Conservation (phyloP, 2,888 invertebrate species). For the Drosophila macrothrix region DNA sequence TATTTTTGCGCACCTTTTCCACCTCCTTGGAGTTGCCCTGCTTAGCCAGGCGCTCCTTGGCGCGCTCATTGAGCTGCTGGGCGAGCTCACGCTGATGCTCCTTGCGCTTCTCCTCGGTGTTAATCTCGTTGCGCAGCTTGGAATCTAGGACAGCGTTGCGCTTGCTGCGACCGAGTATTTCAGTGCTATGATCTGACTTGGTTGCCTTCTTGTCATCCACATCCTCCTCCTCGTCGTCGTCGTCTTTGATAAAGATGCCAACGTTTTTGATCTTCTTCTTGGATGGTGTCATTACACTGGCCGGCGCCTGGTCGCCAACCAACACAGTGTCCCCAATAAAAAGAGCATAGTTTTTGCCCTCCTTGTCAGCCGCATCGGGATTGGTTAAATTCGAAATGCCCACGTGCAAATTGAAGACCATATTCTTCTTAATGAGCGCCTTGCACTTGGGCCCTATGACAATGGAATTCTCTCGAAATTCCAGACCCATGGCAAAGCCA, state of each 20-base stretch:
- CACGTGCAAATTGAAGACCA: constrained; percentile 98
- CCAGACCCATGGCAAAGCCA: constrained; percentile 99
- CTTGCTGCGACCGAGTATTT: constrained; percentile 88
- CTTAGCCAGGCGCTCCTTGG: constrained; percentile 95
- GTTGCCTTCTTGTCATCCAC: constrained; percentile 92
- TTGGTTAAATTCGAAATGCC: constrained; percentile 95
- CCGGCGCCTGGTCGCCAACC: constrained; percentile 95
- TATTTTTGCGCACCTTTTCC: constrained; percentile 96
- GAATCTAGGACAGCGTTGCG: constrained; percentile 96
- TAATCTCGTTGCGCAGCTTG: constrained; percentile 96
- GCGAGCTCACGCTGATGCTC: constrained; percentile 98
- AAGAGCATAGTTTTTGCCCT: constrained; percentile 95
- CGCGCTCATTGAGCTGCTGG: constrained; percentile 95
- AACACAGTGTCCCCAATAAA: constrained; percentile 99
- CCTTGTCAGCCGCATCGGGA: constrained; percentile 92
- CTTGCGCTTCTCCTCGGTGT: constrained; percentile 98
- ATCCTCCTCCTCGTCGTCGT: constrained; percentile 93
- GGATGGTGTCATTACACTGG: constrained; percentile 94
- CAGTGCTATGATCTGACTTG: constrained; percentile 87
- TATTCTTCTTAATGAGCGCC: constrained; percentile 93
- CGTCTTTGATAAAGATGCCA: constrained; percentile 97
- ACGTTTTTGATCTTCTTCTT: constrained; percentile 98
- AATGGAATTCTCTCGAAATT: constrained; percentile 97
- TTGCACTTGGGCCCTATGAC: constrained; percentile 96
- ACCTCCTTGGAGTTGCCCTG: constrained; percentile 94